Percentiles rank a stretch among this genome's conserved stretches.
Conservation (phyloP, 2,888 invertebrate genomes). For the Volucella inanis region DNA sequence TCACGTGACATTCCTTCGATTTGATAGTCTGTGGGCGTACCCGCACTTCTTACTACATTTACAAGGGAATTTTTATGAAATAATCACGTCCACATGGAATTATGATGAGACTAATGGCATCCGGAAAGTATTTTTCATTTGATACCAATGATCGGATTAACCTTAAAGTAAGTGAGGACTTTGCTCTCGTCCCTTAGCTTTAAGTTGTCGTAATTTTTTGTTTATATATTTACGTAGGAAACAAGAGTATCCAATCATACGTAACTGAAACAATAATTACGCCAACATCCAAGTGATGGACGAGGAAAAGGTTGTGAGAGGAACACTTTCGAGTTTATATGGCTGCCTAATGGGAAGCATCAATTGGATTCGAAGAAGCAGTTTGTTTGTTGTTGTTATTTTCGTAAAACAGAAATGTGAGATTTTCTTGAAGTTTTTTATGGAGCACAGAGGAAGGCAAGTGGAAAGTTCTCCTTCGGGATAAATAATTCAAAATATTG, state of each 20-base stretch:
- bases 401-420: neutral
- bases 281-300: neutral
- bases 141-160: constrained; percentile 4
- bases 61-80: constrained; percentile 12
- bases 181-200: neutral
- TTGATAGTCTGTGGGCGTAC: neutral
- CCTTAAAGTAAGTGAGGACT: neutral
- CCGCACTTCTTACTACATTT: neutral
- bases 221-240: neutral
- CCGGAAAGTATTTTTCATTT: constrained; percentile 4
- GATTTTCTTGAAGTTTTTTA: constrained; percentile 11
- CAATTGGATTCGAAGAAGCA: neutral
- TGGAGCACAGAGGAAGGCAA: neutral
- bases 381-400: neutral
- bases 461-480: neutral
- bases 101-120: constrained; percentile 13
- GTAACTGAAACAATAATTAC: constrained; percentile 12
- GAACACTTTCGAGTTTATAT: neutral
- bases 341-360: neutral
- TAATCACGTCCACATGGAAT: constrained; percentile 39
- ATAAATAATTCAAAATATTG: constrained; percentile 23
- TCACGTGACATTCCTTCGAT: constrained; percentile 8
- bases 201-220: neutral
- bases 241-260: neutral
- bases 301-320: neutral